phyloP scores from a whole-genome alignment of 2,888 invertebrate genomes.

The Troides aeacus region DNA sequence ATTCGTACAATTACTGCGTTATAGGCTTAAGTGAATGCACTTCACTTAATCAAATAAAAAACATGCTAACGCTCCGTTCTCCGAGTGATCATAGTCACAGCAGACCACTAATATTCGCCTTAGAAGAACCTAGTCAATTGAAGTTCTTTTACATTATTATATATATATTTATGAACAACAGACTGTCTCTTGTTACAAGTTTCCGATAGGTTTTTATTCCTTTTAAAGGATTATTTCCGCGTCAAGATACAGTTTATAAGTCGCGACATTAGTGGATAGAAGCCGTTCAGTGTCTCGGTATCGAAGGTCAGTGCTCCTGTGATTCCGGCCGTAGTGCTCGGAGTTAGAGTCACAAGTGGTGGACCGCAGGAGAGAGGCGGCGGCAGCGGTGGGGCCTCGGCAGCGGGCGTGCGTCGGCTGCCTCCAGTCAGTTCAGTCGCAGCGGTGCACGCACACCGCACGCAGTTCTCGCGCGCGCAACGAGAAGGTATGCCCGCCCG shows the following conservation, averaged over 20 bases:
- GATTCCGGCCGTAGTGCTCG: slow-evolving; percentile 70
- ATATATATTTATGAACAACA: slow-evolving; percentile 19
- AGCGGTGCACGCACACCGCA: slow-evolving; percentile 80
- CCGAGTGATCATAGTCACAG: slow-evolving; percentile 34
- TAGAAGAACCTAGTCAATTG: neutral
- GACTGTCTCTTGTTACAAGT: slow-evolving; percentile 10
- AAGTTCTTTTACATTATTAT: slow-evolving; percentile 16
- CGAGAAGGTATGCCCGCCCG: slow-evolving; percentile 67
- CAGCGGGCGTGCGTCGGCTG: slow-evolving; percentile 61
- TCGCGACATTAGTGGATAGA: slow-evolving; percentile 40
- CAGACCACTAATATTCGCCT: slow-evolving; percentile 11
- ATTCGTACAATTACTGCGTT: slow-evolving; percentile 34
- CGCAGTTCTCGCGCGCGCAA: slow-evolving; percentile 79
- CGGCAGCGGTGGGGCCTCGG: slow-evolving; percentile 67
- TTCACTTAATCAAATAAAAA: slow-evolving; percentile 33
- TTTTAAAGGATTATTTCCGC: slow-evolving; percentile 29
- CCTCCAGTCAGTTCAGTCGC: slow-evolving; percentile 69
- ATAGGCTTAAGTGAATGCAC: slow-evolving; percentile 35
- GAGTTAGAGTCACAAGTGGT: slow-evolving; percentile 71
- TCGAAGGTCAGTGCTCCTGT: slow-evolving; percentile 73
- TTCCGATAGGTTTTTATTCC: slow-evolving; percentile 29
- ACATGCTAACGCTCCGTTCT: slow-evolving; percentile 33
- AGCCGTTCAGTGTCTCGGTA: slow-evolving; percentile 51
- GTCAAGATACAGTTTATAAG: slow-evolving; percentile 20
- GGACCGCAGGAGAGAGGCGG: slow-evolving; percentile 66